Evolutionary conservation across 1,140 invertebrate genomes (phyloP), one percentile per base, ranked within the genome.

Genomic region (Dendrolimus kikuchii): DNA sequence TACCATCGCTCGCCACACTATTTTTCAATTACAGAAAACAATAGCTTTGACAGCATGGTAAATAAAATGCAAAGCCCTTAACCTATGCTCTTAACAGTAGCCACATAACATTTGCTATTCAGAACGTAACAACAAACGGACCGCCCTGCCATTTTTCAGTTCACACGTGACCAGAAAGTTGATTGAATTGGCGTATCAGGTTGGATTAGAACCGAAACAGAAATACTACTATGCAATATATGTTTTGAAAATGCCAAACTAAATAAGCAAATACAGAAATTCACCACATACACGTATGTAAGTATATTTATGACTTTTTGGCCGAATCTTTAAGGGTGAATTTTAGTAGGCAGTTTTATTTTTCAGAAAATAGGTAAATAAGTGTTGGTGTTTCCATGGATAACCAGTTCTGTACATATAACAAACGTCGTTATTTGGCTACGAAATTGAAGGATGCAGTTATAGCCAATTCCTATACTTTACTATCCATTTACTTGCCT

Each of bases 131-230:
- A 57, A 59, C 59, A 65, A 59, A 64, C 56, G 57, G 59, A 23
- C 51, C 63, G 63, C 62, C 59, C 59, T 59, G 65, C 69, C 64
- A 77, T 77, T 77, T 74, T 74, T 77, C 67, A 74, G 59, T 62
- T 53, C 59, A 68, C 58, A 69, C 67, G 71, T 77, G 71, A 77
- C 66, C 66, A 49, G 59, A 63, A 58, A 61, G 6, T 49, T 39
- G 9, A 61, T 61, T 57, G 50, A 53, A 60, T 58, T 54, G 53
- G 59, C 49, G 64, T 60, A 64, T 65, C 64, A 62, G 49, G 56
- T 64, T 53, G 55, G 46, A 40, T 42, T 52, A 56, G 49, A 59
- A 39, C 48, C 42, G 55, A 50, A 38, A 8, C 6, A 40, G 40
- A 57, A 51, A 45, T 49, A 50, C 51, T 50, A 54, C 52, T 55